These are phyloP conservation scores for Pheucticus melanocephalus DNA, from an alignment of 2,113 vertebrate genomes.

Conservation along the genomic window DNA sequence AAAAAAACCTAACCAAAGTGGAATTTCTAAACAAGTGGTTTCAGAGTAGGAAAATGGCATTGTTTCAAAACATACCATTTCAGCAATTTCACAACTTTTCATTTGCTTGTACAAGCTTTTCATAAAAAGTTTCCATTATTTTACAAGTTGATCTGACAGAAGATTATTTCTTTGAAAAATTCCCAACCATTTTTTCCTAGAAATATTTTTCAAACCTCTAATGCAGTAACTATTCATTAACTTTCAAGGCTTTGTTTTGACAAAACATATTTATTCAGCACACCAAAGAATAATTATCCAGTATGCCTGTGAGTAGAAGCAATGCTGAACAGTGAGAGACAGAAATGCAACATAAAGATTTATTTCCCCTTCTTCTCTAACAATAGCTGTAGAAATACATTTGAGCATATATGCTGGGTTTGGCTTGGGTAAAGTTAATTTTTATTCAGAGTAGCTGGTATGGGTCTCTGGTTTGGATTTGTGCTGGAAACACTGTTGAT, in stretches of 20 bases:
- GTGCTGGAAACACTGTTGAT: not conserved
- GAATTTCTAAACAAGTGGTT: constrained; percentile 49
- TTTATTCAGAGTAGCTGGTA: not conserved
- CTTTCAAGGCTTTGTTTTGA: constrained; percentile 21
- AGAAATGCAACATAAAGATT: not conserved
- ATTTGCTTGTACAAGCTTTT: constrained; percentile 27
- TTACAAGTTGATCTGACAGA: constrained; percentile 3
- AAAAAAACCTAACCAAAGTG: constrained; percentile 18
- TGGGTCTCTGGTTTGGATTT: not conserved
- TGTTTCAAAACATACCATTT: constrained; percentile 30
- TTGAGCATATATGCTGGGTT: not conserved
- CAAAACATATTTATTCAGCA: not conserved
- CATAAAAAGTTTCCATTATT: not conserved
- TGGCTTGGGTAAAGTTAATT: not conserved
- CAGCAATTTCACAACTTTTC: constrained; percentile 46
- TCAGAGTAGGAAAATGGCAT: constrained; percentile 47
- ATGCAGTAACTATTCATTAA: not conserved
- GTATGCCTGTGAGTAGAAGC: not conserved
- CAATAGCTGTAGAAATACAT: not conserved
- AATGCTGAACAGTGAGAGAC: not conserved
- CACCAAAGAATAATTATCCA: not conserved
- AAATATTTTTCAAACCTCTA: constrained; percentile 30
- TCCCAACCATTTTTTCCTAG: constrained; percentile 48
- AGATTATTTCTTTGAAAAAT: constrained; percentile 45
- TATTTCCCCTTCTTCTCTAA: not conserved